phyloP scores from a whole-genome alignment of 2,888 invertebrate genomes.

The Ophonus ardosiacus region DNA sequence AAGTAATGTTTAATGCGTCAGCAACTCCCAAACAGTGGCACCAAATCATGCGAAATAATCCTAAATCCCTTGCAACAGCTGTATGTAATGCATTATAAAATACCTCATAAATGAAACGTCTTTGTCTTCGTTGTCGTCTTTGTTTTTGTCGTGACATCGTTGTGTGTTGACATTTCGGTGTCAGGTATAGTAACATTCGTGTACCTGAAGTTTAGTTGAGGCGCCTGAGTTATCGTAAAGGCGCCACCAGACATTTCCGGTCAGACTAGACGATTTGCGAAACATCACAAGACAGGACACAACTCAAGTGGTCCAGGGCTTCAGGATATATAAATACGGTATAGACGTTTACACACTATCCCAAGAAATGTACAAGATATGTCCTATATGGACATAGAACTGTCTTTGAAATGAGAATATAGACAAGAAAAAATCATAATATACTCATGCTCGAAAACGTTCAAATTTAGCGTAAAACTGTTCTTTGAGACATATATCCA shows the following conservation, averaged over 20 bases:
- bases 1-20: constrained; percentile 7
- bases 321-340: neutral
- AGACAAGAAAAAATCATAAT: too few relatives aligned
- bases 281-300: neutral
- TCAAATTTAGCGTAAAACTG: too few relatives aligned
- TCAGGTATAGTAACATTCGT: neutral
- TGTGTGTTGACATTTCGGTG: neutral
- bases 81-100: neutral
- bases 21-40: constrained; percentile 41
- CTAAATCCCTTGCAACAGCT: neutral
- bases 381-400: neutral
- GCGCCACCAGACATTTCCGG: neutral
- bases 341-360: neutral
- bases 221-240: neutral
- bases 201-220: neutral
- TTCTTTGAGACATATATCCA: too few relatives aligned
- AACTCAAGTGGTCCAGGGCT: neutral
- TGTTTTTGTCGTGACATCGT: too few relatives aligned
- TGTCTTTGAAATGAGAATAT: too few relatives aligned
- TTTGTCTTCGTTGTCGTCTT: too few relatives aligned
- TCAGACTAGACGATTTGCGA: neutral
- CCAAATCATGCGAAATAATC: constrained; percentile 50
- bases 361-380: neutral
- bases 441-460: too few relatives aligned
- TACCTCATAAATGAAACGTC: too few relatives aligned